These are phyloP conservation scores for Drosophila ficusphila DNA, from an alignment of 1,140 invertebrate species.

Conservation along the genomic window DNA sequence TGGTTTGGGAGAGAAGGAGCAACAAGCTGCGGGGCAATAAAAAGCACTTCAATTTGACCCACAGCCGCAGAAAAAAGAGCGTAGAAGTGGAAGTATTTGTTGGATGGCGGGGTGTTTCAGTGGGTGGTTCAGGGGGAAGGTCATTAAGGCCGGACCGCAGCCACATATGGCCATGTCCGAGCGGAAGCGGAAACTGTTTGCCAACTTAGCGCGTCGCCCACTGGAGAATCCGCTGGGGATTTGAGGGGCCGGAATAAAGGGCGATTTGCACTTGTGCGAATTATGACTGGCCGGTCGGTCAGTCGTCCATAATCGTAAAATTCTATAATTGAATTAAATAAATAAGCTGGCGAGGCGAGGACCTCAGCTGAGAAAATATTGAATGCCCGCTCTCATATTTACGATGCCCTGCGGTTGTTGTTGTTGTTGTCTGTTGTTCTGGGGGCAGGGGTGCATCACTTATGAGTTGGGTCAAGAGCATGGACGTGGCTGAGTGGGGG, in stretches of 20 bases:
- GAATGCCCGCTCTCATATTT: constrained; percentile 48
- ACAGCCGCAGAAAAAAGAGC: constrained; percentile 46
- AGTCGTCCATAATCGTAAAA: constrained; percentile 73
- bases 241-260: constrained; percentile 26
- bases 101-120: constrained; percentile 30
- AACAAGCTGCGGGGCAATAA: constrained; percentile 80
- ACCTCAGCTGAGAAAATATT: constrained; percentile 78
- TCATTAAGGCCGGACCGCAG: constrained; percentile 55
- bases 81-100: constrained; percentile 24
- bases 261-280: constrained; percentile 80
- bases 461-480: constrained; percentile 22
- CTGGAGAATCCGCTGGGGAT: constrained; percentile 68
- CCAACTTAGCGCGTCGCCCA: constrained; percentile 62
- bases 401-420: constrained; percentile 53
- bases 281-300: constrained; percentile 61
- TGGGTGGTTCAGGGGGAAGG: constrained; percentile 47
- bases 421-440: constrained; percentile 18
- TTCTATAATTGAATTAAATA: constrained; percentile 83
- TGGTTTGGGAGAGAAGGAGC: constrained; percentile 42
- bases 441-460: constrained; percentile 2
- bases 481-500: neutral
- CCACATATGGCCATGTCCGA: constrained; percentile 62
- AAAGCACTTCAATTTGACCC: constrained; percentile 82
- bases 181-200: constrained; percentile 80
- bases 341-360: constrained; percentile 49